Conservation (phyloP, 2,888 invertebrate genomes). For the Cerastoderma edule region DNA sequence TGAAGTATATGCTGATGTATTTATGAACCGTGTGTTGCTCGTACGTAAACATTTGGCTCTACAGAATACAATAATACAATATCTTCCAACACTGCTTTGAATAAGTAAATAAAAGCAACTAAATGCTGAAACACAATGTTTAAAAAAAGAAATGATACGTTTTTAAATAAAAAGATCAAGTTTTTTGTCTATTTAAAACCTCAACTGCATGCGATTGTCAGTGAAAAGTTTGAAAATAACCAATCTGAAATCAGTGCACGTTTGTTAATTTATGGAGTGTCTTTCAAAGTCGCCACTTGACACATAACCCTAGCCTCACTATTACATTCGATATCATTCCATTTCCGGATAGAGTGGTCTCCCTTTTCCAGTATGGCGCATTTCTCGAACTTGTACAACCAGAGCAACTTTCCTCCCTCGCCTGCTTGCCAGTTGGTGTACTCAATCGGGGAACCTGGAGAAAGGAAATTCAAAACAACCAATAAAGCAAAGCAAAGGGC, state of each 20-base stretch:
- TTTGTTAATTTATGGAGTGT: neutral
- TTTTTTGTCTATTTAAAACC: neutral
- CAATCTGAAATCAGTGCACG: too few relatives aligned
- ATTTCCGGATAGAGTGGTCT: neutral
- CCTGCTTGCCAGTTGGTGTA: slow-evolving; percentile 1
- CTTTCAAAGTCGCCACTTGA: neutral
- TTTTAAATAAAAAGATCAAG: neutral
- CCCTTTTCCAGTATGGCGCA: neutral
- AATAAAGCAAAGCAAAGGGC: neutral
- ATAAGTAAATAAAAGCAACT: neutral
- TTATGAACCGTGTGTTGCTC: too few relatives aligned
- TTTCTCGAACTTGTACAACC: neutral
- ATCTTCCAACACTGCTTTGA: too few relatives aligned
- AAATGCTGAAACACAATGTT: neutral
- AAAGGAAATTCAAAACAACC: neutral
- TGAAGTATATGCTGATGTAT: too few relatives aligned
- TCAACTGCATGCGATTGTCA: neutral
- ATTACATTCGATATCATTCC: slow-evolving; percentile 8
- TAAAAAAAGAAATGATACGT: neutral
- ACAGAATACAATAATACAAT: too few relatives aligned
- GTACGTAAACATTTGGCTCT: too few relatives aligned
- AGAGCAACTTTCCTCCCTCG: neutral
- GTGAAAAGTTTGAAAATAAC: neutral
- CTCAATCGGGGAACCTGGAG: neutral
- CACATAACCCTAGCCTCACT: neutral